These are phyloP conservation scores for Pseudolaguvia tuberculata DNA, from an alignment of 2,113 vertebrate species.

Conservation along the genomic window DNA sequence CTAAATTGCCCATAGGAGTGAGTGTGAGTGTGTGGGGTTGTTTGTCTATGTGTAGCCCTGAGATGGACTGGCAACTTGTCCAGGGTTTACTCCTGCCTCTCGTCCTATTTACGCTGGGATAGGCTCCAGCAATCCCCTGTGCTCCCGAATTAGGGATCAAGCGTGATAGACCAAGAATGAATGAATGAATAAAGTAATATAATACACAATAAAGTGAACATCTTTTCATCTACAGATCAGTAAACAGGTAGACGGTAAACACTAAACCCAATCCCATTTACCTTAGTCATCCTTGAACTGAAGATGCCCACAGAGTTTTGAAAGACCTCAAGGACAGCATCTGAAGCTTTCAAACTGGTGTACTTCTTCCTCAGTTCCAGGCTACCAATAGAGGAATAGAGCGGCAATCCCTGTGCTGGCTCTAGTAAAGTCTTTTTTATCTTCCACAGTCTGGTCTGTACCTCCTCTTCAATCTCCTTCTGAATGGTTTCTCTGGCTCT, in stretches of 20 bases:
- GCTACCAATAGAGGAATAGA: conserved; percentile 51
- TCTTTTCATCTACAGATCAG: too few species aligned
- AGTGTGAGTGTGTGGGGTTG: too few species aligned
- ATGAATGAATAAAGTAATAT: too few species aligned
- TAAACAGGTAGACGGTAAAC: background rate
- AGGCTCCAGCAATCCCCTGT: too few species aligned
- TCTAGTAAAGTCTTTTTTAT: conserved; percentile 66
- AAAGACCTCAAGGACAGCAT: conserved; percentile 65
- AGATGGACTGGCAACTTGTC: too few species aligned
- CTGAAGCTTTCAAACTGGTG: conserved; percentile 52
- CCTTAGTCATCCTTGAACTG: conserved; percentile 60
- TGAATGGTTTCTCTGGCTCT: conserved; percentile 58
- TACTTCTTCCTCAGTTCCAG: conserved; percentile 67
- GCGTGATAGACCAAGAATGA: too few species aligned
- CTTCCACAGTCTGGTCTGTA: conserved; percentile 58
- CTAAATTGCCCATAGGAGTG: too few species aligned
- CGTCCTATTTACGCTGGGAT: too few species aligned
- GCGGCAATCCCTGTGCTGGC: conserved; percentile 44
- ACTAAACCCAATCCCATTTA: conserved; percentile 36
- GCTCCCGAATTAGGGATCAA: too few species aligned
- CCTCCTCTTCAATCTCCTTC: conserved; percentile 69
- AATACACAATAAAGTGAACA: too few species aligned
- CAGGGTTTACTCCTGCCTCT: too few species aligned
- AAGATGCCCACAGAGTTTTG: conserved; percentile 61
- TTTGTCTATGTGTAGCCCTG: too few species aligned